Conservation (phyloP, 1,140 invertebrate species). For the Bathynomus jamesi region DNA sequence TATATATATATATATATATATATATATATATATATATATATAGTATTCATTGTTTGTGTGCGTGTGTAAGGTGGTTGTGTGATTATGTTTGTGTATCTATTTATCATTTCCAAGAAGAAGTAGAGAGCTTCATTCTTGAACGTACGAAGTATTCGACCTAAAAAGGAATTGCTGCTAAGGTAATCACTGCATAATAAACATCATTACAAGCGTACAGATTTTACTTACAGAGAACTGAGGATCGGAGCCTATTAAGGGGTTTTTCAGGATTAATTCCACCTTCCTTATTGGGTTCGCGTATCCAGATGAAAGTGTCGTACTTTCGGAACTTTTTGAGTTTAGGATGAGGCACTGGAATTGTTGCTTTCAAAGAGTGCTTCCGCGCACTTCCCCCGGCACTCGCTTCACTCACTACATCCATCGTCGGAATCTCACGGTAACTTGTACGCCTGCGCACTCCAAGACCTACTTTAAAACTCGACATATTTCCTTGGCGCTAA, state of each 20-base stretch:
- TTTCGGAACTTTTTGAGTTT: conserved; percentile 34
- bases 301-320: conserved; percentile 36
- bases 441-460: conserved; percentile 32
- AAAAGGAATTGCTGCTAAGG: too few species aligned
- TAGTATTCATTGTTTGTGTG: too few species aligned
- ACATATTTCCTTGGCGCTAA: conserved; percentile 18
- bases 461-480: conserved; percentile 33
- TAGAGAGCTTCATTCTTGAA: too few species aligned
- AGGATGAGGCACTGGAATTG: conserved; percentile 19
- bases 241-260: conserved; percentile 34
- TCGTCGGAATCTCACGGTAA: conserved; percentile 27
- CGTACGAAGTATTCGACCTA: too few species aligned
- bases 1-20: too few species aligned
- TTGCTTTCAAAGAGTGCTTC: conserved; percentile 30
- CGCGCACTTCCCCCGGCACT: conserved; percentile 17
- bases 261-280: conserved; percentile 23
- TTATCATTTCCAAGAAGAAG: too few species aligned
- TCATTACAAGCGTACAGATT: too few species aligned
- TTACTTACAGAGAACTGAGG: conserved; percentile 37
- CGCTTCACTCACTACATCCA: conserved; percentile 22
- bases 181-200: too few species aligned
- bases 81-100: too few species aligned
- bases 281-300: conserved; percentile 29
- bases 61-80: too few species aligned
- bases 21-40: too few species aligned